A percentile compares a stretch with the other conserved stretches of the same genome.
Conservation (phyloP, 1,140 invertebrate genomes). For the Scaptomyza montana region DNA sequence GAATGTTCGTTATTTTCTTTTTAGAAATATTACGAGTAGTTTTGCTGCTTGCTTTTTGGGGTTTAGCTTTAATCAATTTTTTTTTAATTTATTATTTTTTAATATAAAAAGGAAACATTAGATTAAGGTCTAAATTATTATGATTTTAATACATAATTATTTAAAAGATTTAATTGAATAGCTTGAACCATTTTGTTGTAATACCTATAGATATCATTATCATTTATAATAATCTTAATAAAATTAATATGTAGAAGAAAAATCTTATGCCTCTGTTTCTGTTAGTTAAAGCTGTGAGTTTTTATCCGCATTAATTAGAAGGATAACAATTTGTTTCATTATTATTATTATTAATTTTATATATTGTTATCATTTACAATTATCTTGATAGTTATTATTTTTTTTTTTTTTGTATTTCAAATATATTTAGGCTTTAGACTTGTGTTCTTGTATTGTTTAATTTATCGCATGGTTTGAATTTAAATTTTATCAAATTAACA, state of each 20-base stretch:
- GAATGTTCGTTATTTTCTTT: constrained; percentile 51
- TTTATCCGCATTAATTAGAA: constrained; percentile 81
- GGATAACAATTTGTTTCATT: constrained; percentile 74
- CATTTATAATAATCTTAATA: constrained; percentile 76
- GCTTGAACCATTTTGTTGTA: constrained; percentile 67
- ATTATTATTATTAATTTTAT: constrained; percentile 40
- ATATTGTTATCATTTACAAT: constrained; percentile 21
- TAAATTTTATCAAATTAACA: constrained; percentile 51
- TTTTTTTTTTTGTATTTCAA: constrained; percentile 49
- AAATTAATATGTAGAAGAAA: constrained; percentile 82
- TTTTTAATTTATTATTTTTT: constrained; percentile 42
- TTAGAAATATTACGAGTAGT: constrained; percentile 55
- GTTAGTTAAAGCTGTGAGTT: constrained; percentile 83
- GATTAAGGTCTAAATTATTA: constrained; percentile 77
- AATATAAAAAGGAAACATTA: constrained; percentile 77
- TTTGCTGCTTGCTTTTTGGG: constrained; percentile 45
- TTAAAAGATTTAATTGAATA: constrained; percentile 78
- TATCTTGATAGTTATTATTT: constrained; percentile 28
- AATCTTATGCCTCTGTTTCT: constrained; percentile 79
- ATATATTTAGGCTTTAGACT: constrained; percentile 70
- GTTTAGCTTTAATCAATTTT: constrained; percentile 9
- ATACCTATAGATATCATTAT: constrained; percentile 75
- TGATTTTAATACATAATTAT: constrained; percentile 73
- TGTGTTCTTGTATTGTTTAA: constrained; percentile 45
- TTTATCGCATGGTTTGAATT: constrained; percentile 16